phyloP scores from a whole-genome alignment of 1,140 invertebrate species.

The Eupristina koningsbergeri region DNA sequence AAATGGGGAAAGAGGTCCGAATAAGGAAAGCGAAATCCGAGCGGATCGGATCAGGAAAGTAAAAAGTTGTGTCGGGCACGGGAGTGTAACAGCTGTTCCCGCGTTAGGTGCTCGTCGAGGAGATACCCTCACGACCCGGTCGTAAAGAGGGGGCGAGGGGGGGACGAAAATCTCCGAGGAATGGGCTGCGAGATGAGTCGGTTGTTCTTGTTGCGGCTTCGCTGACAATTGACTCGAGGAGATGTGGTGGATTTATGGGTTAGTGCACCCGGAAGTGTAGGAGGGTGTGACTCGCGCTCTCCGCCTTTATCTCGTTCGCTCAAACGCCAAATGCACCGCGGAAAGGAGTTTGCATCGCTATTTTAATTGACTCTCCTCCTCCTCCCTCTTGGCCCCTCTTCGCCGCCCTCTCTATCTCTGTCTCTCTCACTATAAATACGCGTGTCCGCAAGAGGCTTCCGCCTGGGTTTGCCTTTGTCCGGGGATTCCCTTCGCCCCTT shows the following conservation, averaged over 20 bases:
- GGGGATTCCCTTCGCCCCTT: neutral
- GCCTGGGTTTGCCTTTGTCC: neutral
- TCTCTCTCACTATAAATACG: too few species aligned
- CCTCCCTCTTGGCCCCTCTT: neutral
- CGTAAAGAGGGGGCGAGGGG: conserved; percentile 33
- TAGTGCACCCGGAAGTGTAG: neutral
- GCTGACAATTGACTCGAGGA: neutral
- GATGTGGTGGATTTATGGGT: neutral
- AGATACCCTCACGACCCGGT: conserved; percentile 49
- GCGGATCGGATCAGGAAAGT: neutral
- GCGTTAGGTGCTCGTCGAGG: conserved; percentile 66
- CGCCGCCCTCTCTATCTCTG: neutral
- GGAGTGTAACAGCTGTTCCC: conserved; percentile 68
- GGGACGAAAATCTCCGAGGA: too few species aligned
- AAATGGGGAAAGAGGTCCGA: too few species aligned
- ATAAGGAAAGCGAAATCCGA: too few species aligned
- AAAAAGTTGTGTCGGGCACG: neutral
- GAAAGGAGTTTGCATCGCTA: neutral
- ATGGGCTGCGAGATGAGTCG: neutral
- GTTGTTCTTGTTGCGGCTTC: neutral
- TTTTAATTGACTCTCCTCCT: neutral
- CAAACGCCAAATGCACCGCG: neutral
- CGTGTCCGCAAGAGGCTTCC: too few species aligned
- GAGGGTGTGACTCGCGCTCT: neutral
- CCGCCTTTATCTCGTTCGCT: neutral